Evolutionary conservation across 2,113 vertebrate genomes (phyloP).

Genomic region (Tachysurus fulvidraco): DNA sequence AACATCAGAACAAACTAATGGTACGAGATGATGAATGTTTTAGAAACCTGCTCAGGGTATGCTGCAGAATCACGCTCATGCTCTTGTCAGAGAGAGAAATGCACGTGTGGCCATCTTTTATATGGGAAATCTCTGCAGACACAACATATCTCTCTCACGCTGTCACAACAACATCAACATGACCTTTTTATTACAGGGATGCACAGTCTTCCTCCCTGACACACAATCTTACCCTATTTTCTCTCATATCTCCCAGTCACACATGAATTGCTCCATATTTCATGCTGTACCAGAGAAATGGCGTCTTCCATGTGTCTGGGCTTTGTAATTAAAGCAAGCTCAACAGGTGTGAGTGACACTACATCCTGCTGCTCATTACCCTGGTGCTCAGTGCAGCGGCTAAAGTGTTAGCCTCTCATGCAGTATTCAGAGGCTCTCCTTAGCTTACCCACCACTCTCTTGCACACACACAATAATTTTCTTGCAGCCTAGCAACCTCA

Average conservation of each 20-base stretch:
- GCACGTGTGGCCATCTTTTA: conserved; percentile 23
- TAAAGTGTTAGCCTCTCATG: conserved; percentile 42
- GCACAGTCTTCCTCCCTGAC: background rate
- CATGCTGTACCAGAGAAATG: conserved; percentile 31
- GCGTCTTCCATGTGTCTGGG: conserved; percentile 29
- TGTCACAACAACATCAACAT: background rate
- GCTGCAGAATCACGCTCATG: conserved; percentile 57
- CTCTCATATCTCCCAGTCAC: conserved; percentile 18
- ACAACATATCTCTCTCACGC: background rate
- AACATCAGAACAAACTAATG: conserved; percentile 66
- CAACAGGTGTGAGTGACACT: conserved; percentile 57
- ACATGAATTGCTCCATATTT: conserved; percentile 53
- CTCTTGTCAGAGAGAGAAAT: conserved; percentile 22
- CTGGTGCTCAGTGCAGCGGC: background rate
- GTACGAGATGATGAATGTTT: conserved; percentile 73
- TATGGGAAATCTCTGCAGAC: conserved; percentile 39
- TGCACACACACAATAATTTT: conserved; percentile 59
- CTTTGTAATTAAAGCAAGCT: conserved; percentile 53
- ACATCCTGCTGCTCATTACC: conserved; percentile 16
- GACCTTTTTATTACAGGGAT: background rate
- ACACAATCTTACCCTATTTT: conserved; percentile 9
- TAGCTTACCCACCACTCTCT: conserved; percentile 60
- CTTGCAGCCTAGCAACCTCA: conserved; percentile 67
- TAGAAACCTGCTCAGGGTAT: conserved; percentile 71
- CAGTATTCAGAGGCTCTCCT: conserved; percentile 51